Evolutionary conservation across 1,140 invertebrate species (phyloP).

Genomic region (Ceratina australensis): DNA sequence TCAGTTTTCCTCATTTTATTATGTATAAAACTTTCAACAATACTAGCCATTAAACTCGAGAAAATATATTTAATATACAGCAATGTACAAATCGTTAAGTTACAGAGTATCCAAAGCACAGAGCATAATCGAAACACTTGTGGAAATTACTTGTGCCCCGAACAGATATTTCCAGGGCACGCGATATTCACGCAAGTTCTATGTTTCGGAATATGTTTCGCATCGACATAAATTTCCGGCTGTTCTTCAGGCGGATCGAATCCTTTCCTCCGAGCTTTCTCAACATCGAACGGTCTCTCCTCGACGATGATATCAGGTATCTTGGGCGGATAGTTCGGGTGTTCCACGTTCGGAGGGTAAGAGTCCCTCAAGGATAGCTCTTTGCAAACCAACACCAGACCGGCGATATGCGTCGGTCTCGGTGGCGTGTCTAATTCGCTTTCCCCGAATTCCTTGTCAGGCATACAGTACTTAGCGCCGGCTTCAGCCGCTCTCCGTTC

Average conservation of each 20-base stretch:
- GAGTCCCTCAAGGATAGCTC: conserved; percentile 18
- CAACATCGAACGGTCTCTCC: neutral
- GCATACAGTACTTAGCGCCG: conserved; percentile 6
- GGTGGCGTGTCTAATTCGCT: conserved; percentile 37
- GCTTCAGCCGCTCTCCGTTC: conserved; percentile 22
- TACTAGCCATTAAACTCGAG: too few relatives aligned
- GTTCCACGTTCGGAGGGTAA: neutral
- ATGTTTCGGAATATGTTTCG: neutral
- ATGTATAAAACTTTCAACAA: too few relatives aligned
- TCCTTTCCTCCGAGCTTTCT: conserved; percentile 4
- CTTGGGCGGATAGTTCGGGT: conserved; percentile 23
- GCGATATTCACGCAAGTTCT: neutral
- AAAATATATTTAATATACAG: too few relatives aligned
- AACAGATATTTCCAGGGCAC: conserved; percentile 25
- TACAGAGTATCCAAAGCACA: too few relatives aligned
- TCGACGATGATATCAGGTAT: neutral
- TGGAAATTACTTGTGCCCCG: conserved; percentile 6
- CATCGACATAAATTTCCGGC: neutral
- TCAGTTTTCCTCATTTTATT: too few relatives aligned
- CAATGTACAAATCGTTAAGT: too few relatives aligned
- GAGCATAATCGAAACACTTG: neutral
- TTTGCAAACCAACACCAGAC: conserved; percentile 14
- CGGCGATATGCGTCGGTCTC: neutral
- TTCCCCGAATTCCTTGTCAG: neutral
- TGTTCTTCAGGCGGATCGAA: neutral